phyloP scores from a whole-genome alignment of 2,113 vertebrate genomes.

The Pedetes capensis region DNA sequence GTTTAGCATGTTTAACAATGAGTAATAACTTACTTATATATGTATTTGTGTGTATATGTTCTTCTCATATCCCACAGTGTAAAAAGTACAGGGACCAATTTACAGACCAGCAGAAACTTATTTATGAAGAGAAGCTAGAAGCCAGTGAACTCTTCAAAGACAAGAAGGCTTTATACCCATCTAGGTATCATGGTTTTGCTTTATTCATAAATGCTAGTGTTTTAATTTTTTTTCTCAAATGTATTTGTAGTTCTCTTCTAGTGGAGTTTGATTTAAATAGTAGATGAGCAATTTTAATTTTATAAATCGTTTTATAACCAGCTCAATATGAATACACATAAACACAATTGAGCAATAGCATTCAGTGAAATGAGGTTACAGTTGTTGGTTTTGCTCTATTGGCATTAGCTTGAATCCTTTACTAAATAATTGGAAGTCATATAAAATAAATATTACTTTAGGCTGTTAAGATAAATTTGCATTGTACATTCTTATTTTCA shows the following conservation, averaged over 20 bases:
- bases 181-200: conserved; percentile 86
- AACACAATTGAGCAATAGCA: not conserved
- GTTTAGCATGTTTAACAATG: not conserved
- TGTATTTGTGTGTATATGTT: not conserved
- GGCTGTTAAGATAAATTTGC: not conserved
- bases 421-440: not conserved
- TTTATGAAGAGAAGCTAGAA: conserved; percentile 97
- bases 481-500: not conserved
- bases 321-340: not conserved
- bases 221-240: not conserved
- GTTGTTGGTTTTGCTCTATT: not conserved
- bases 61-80: conserved; percentile 86
- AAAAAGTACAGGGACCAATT: conserved; percentile 97
- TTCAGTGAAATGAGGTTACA: not conserved
- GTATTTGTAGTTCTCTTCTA: not conserved
- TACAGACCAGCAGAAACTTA: conserved; percentile 94
- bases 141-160: conserved; percentile 98
- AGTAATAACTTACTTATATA: not conserved
- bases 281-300: not conserved
- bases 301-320: not conserved
- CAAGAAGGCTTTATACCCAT: conserved; percentile 96
- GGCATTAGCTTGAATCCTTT: not conserved
- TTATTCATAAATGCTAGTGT: not conserved
- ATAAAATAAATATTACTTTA: not conserved
- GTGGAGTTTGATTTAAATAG: not conserved